Evolutionary conservation across 2,888 invertebrate genomes (phyloP).

Genomic region (Eupithecia dodoneata): DNA sequence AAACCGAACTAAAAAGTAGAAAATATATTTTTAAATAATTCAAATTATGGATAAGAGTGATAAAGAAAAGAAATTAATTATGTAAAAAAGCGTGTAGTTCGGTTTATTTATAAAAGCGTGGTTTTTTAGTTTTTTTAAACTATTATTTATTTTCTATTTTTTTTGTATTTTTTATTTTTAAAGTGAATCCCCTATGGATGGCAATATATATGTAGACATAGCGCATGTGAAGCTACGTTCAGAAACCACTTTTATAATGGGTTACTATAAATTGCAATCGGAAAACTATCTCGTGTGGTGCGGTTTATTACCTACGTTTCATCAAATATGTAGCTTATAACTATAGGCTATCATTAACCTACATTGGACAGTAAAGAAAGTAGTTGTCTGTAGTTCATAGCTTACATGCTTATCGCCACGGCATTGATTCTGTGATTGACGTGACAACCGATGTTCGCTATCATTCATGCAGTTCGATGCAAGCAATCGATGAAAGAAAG

Average conservation of each 20-base stretch:
- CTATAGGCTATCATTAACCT: constrained; percentile 20
- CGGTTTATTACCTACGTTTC: background rate
- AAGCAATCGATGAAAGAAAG: constrained; percentile 49
- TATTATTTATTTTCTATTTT: no score
- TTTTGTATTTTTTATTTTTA: background rate
- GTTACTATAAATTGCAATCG: background rate
- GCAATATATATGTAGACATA: background rate
- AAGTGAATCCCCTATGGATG: no score
- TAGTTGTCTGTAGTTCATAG: constrained; percentile 15
- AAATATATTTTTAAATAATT: no score
- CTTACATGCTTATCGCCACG: constrained; percentile 33
- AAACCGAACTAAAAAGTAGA: no score
- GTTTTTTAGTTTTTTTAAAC: no score
- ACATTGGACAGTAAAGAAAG: constrained; percentile 15
- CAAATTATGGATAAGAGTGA: no score
- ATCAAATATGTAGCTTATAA: constrained; percentile 6
- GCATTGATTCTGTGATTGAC: constrained; percentile 35
- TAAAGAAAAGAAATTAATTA: no score
- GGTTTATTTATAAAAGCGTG: no score
- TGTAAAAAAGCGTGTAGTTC: no score
- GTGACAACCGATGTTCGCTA: constrained; percentile 43
- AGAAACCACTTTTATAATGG: background rate
- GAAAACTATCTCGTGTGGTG: background rate
- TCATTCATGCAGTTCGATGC: constrained; percentile 45
- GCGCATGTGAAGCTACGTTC: background rate